A percentile compares a stretch with the other conserved stretches of the same genome.
Evolutionary conservation across 2,113 vertebrate genomes (phyloP).

Genomic region (Spheniscus mendiculus): DNA sequence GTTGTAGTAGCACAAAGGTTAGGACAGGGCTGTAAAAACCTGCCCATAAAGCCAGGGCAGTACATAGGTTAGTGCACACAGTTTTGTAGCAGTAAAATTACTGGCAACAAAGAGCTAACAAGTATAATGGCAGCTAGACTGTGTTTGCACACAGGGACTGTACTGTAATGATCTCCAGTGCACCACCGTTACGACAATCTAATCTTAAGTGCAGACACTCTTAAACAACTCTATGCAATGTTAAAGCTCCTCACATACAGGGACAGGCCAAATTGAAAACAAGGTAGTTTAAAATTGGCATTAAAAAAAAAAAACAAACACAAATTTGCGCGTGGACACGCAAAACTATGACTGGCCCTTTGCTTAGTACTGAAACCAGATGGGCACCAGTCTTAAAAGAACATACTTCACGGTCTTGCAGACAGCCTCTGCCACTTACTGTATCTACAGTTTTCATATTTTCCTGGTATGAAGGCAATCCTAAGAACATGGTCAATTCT

Average conservation of each 20-base stretch:
- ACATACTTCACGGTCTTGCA: background rate
- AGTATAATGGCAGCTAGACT: background rate
- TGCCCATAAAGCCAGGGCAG: background rate
- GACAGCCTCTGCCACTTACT: background rate
- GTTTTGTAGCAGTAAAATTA: background rate
- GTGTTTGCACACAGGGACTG: background rate
- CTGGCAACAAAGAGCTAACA: background rate
- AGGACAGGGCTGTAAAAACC: background rate
- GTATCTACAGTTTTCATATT: background rate
- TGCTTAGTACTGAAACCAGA: background rate
- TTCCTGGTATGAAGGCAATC: background rate
- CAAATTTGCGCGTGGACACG: fast-evolving
- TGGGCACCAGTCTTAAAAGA: background rate
- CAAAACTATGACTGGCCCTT: background rate
- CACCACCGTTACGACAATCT: fast-evolving
- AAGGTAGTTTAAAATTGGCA: background rate
- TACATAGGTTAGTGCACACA: background rate
- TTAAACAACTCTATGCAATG: background rate
- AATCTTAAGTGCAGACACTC: no score
- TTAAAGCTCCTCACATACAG: background rate
- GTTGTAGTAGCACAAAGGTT: background rate
- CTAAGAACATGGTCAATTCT: background rate
- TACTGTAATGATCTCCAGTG: background rate
- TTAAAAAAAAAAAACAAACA: background rate
- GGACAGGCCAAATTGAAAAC: background rate